Percentiles rank a stretch among this genome's conserved stretches.
phyloP scores from a whole-genome alignment of 2,797 vertebrate genomes.

The Rhinophrynus dorsalis region DNA sequence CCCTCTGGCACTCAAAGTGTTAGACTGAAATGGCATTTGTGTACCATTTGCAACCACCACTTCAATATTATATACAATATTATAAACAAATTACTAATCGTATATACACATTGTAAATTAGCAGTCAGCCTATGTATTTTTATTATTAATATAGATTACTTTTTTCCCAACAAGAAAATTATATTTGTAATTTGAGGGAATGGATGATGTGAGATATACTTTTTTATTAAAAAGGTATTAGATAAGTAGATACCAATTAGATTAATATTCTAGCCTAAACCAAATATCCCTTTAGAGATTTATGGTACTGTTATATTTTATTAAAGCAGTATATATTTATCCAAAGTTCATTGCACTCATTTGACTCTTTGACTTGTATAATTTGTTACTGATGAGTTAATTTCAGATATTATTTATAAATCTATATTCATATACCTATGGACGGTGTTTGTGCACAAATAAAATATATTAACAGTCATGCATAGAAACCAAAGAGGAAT shows the following conservation, averaged over 20 bases:
- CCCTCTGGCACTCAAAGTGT: too few species aligned
- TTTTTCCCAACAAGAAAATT: conserved; percentile 11
- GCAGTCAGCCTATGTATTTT: conserved; percentile 9
- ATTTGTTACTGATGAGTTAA: not conserved
- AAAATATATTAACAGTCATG: too few species aligned
- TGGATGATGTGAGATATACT: conserved; percentile 13
- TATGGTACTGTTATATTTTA: conserved; percentile 22
- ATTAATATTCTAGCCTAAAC: conserved; percentile 2
- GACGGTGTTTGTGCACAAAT: too few species aligned
- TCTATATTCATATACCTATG: not conserved
- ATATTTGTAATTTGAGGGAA: conserved; percentile 33
- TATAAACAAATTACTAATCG: not conserved
- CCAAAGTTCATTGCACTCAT: conserved; percentile 19
- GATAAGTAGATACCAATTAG: not conserved
- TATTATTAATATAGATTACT: conserved; percentile 10
- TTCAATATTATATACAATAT: not conserved
- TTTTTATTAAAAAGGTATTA: conserved; percentile 16
- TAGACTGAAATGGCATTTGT: too few species aligned
- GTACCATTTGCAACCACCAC: conserved; percentile 9
- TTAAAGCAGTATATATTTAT: conserved; percentile 12
- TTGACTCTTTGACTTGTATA: not conserved
- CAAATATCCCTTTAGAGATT: conserved; percentile 14
- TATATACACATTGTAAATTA: not conserved
- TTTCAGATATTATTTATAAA: not conserved
- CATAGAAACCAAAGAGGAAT: too few species aligned